Evolutionary conservation across 2,888 invertebrate genomes (phyloP), one percentile per base, ranked within the genome.

Genomic region (Lithosia quadra): DNA sequence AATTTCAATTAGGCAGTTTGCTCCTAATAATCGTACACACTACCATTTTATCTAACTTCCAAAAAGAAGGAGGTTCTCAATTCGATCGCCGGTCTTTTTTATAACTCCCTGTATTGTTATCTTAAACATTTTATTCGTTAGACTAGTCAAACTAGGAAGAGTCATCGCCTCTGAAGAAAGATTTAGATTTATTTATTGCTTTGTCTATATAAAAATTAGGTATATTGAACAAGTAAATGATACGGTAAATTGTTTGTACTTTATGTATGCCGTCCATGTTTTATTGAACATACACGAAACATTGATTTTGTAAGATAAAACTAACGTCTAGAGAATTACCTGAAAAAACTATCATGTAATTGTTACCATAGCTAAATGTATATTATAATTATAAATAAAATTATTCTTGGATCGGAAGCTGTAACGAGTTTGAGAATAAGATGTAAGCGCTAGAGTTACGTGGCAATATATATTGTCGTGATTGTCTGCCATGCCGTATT

Each of bases 91-190:
- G n/a, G n/a, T n/a, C 75, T 79, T 77, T 71, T 79, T 77, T 75
- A 74, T 79, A 79, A 82, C 72, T 67, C 69, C 58, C 69, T 76
- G 69, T 75, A 72, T 75, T 73, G 76, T 82, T 82, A 78, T 81
- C 77, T 72, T 80, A 79, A 84, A 80, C 84, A 81, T 82, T 84
- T 86, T 81, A 87, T 87, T 86, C 83, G 88, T 92, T 93, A 93
- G 93, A 94, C 94, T 95, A 94, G 94, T 95, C 94, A 95, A 91
- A 90, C 88, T 91, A 91, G 90, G 86, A 88, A 86, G 85, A 89
- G 89, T 90, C 90, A 90, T 86, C 84, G 81, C 81, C 86, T 86
- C 87, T 89, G 87, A 77, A 71, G 84, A 85, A 86, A 87, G 87
- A 87, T 91, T 79, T 81, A 91, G 88, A 88, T 89, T 87, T 92